Base-by-base conservation (phyloP, 1,140 invertebrate species). In the Muscidifurax raptorellus region DNA sequence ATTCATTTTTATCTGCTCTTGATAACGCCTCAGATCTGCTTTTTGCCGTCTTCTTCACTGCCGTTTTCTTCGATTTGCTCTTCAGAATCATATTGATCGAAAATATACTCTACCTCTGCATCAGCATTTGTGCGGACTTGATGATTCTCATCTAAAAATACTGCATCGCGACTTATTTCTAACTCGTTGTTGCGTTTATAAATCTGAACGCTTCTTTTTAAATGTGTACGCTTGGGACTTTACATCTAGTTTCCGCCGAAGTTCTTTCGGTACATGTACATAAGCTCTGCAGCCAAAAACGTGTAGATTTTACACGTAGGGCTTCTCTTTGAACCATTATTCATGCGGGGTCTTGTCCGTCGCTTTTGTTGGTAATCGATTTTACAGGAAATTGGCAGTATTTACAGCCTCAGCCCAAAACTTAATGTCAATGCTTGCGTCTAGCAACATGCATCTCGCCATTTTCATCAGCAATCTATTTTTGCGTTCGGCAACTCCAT, bases 361-460 rank as follows among this genome's bases (percentile, higher is more conserved):
- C 76, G 86, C 82, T 76, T 27, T 75, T 25, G 69, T 32, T 15
- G 80, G 69, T 2, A 75, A 2, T 76, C 80, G 18, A 22, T 77
- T 77, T 28, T 52, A 7, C 18, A 77, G 22, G 32, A 28, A 77
- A 28, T 28, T 64, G 10, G 90, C 91, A 10, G 90, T 92, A 27
- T 87, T 82, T 13, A 91, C 84, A 10, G 93, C n/a, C n/a, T 94
- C 92, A 1, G 88, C 92, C 92, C 93, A 94, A 86, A 89, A 91
- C 10, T 78, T 82, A 25, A 89, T 83, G 2, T 81, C 47, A 22
- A 94, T 71, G 22, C 88, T 84, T 28, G 90, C 87, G 80, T 88
- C 86, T 27, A 86, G 22, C 18, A 93, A 78, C 90, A 93, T 89
- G 76, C 86, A 87, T 67, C 89, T 86, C 2, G 91, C 90, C 79